Base-by-base conservation (phyloP, 2,113 vertebrate genomes). In the Stegostoma tigrinum region DNA sequence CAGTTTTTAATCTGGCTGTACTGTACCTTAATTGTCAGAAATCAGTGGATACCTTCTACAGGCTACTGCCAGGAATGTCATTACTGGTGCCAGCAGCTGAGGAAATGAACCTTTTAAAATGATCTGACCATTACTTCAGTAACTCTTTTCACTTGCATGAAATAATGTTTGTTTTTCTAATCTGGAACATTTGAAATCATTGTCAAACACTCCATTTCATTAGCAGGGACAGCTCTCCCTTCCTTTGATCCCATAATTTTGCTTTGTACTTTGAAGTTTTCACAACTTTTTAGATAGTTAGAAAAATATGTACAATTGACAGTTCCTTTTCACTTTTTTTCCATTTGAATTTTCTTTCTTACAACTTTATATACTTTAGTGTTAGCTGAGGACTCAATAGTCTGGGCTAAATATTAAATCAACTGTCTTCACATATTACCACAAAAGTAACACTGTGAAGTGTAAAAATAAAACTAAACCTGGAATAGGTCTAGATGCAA, bases 21-120 rank as follows among this genome's bases (percentile, higher is more conserved):
- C 38, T 93, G 61, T 93, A 93, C 38, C 61, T 61, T 66, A 93
- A 93, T 42, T 93, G 66, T 66, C 17, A 93, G 34, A 93, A 93
- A 17, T 38, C 34, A 55, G 27, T 89, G 55, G 30, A 34, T 34
- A 75, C 27, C 30, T 75, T 34, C 30, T 12, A n/a, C 72, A 75
- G 7, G 24, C 30, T 75, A 75, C 27, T 75, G 72, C 30, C 72
- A n/a, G 72, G 72, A 34, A 75, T 2, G 12, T 75, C 72, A 75
- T 34, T 75, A 34, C 72, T 75, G 72, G 30, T 75, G 30, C 72
- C 30, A n/a, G 72, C 30, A 75, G 34, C 72, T 75, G 30, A 75
- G 72, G 72, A 75, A 75, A 34, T 75, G 34, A 10, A 30, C 30
- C 30, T n/a, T 48, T 75, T 34, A 75, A 75, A 24, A 75, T 27